Percentiles rank a stretch among this genome's conserved stretches.
Evolutionary conservation across 2,113 vertebrate species (phyloP).

Genomic region (Vombatus ursinus): DNA sequence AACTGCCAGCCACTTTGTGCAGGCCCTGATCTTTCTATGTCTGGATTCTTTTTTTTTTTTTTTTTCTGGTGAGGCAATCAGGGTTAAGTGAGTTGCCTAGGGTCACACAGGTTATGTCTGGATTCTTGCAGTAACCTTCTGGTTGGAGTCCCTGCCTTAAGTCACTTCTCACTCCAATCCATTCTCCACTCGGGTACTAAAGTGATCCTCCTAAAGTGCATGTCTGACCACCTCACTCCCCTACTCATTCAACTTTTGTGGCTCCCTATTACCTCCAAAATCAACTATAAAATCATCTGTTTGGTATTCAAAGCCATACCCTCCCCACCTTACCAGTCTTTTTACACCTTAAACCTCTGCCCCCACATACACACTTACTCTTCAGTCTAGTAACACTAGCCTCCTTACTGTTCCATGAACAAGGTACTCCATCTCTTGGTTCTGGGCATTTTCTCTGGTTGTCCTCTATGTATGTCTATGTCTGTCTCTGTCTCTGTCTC

Average conservation of each 20-base stretch:
- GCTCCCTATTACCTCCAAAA: not conserved
- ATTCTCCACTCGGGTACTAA: not conserved
- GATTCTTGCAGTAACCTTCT: not conserved
- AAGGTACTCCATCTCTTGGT: not conserved
- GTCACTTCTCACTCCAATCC: not conserved
- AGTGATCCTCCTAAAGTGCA: not conserved
- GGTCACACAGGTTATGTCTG: not conserved
- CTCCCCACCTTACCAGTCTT: not conserved
- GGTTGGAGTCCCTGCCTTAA: not conserved
- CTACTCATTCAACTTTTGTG: not conserved
- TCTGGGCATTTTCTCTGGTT: no score
- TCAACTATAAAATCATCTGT: not conserved
- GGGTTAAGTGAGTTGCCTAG: no score
- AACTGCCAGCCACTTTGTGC: not conserved
- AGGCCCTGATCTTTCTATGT: not conserved
- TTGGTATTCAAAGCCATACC: not conserved
- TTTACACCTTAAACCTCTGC: not conserved
- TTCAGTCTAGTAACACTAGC: rapidly evolving
- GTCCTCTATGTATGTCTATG: no score
- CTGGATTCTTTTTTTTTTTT: not conserved
- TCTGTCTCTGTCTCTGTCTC: no score
- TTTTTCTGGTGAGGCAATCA: no score
- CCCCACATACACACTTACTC: not conserved
- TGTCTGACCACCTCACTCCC: not conserved
- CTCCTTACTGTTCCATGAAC: not conserved